Evolutionary conservation across 2,797 vertebrate species (phyloP), one percentile per base, ranked within the genome.

Genomic region (Lemur catta): DNA sequence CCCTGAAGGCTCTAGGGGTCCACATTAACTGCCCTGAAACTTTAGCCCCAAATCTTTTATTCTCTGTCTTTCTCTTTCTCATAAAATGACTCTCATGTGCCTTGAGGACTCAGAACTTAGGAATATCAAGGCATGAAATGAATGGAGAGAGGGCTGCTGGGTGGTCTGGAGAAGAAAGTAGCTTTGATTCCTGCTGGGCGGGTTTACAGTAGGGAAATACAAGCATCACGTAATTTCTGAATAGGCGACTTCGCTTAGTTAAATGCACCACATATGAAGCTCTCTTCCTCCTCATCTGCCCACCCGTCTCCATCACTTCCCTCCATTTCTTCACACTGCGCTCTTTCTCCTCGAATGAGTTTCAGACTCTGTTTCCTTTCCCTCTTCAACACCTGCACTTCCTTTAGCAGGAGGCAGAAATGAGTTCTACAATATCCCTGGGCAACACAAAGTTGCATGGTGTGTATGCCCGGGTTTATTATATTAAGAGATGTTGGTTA

Each of bases 91-190:
- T 7, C 6, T 78, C 7, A n/a, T 33, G 24, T 50, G 43, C 20
- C 38, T 63, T 65, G 10, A 84, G 38, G 15, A 79, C 11, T 15
- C 26, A 74, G 50, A 33, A 4, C 24, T 65, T 48, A 20, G 48
- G 8, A 35, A 69, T 52, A 79, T 43, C 6, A 48, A 86, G 35
- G 4, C 14, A 12, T 26, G 15, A 1, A 2, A 17, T 3, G 24
- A 2, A 17, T 3, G 24, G 9, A 59, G 48, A 35, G 11, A 6
- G 41, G 17, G 22, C 0, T 10, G 1, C 11, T 55, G 38, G 20
- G 12, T 33, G 12, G 9, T 12, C 7, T 79, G 33, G 15, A 79
- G 67, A 50, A 57, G 72, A 80, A n/a, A 63, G 24, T 4, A 41
- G 9, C n/a, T 71, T 88, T 52, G 38, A 71, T 48, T 71, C 50